Evolutionary conservation across 2,797 vertebrate species (phyloP), one percentile per base, ranked within the genome.

Genomic region (Chaunax sp.): DNA sequence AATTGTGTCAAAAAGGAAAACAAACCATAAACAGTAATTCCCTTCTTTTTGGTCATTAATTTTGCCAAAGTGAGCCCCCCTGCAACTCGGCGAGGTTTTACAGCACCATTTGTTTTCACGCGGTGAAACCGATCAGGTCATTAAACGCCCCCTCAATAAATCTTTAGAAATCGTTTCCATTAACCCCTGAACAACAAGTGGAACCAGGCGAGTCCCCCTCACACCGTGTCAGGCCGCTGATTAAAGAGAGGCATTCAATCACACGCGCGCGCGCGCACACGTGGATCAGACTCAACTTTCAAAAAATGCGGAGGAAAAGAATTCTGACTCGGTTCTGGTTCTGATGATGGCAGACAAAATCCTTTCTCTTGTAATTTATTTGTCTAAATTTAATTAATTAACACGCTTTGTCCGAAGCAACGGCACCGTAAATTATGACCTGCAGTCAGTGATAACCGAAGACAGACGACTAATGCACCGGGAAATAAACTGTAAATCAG

Each of bases 81-180:
- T 55, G 60, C 78, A 76, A 69, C 83, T 69, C 79, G 53, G 77
- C 51, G 60, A 85, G 78, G 79, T 87, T 92, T 90, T 90, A 90
- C 87, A 62, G 84, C 88, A 89, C 88, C 80, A 80, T 92, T 92
- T 92, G 87, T 92, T 92, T 89, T 88, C 87, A 90, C 88, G 79
- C 78, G 90, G 83, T 86, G 88, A 89, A 91, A 90, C 90, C 84
- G 85, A 92, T 91, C 86, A 87, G 87, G 87, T 91, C 91, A 90
- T 92, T 92, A 93, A 93, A 92, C 90, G 89, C 92, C 90, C 90
- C 89, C 85, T 90, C 90, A 89, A 92, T 93, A 92, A 91, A 92
- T 91, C 91, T 88, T 92, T 90, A 88, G 86, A 91, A 92, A 91
- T 84, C 83, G 88, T 84, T 89, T 89, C 88, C 85, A 88, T 87